A percentile compares a stretch with the other conserved stretches of the same genome.
Conservation (phyloP, 2,797 vertebrate species). For the Anisognathus igniventris region DNA sequence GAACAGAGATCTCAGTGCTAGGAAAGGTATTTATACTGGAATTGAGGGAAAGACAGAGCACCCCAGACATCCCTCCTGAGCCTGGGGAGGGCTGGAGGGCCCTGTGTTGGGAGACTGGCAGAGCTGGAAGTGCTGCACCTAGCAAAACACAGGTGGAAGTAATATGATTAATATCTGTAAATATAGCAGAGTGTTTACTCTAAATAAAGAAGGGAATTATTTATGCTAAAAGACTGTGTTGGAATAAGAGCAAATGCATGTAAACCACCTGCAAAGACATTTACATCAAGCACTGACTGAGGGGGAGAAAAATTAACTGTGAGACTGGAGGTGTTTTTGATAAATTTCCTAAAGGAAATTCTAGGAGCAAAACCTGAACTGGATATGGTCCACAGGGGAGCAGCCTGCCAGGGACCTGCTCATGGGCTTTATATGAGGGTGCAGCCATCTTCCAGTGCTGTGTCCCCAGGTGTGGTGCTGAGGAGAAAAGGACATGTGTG, state of each 20-base stretch:
- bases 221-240: constrained; percentile 8
- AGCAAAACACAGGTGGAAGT: neutral
- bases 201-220: constrained; percentile 26
- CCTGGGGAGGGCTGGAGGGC: neutral
- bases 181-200: neutral
- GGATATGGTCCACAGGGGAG: neutral
- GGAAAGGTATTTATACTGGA: neutral
- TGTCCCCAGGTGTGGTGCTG: neutral
- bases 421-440: neutral
- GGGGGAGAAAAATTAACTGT: neutral
- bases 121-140: neutral
- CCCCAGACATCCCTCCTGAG: neutral
- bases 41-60: neutral
- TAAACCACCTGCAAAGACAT: neutral
- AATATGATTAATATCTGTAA: neutral
- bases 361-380: neutral
- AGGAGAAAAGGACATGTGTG: neutral
- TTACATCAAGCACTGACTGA: neutral
- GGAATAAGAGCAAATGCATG: neutral
- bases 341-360: neutral
- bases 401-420: neutral
- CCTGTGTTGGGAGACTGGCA: neutral
- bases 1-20: neutral
- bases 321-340: neutral
- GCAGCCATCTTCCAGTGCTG: neutral